Base-by-base conservation (phyloP, 2,113 vertebrate species). In the Alosa alosa region DNA sequence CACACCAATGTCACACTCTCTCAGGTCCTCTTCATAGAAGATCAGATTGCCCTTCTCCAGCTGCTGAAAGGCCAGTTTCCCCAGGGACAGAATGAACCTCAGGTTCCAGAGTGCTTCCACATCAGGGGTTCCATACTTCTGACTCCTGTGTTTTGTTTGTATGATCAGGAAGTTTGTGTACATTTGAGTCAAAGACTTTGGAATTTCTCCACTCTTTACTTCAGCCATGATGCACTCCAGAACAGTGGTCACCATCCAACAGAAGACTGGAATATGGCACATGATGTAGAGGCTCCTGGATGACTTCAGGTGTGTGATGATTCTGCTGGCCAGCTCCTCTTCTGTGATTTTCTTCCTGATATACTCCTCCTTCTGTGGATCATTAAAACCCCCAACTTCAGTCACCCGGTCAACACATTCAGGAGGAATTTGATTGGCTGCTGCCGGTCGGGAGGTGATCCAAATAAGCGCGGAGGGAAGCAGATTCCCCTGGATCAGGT, bases 401-500 rank as follows among this genome's bases (percentile, higher is more conserved):
- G 64, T 68, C 64, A 68, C 64, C n/a, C 31, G 64, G 64, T 68
- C 64, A 68, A 60, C 55, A 60, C n/a, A 68, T n/a, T 68, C 64
- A 68, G 64, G n/a, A 68, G 64, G 55, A 18, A 60, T 60, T 60
- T 60, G 55, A 60, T 60, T 60, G 55, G 55, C 55, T 60, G 55
- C 55, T 60, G 55, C 18, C 20, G 4, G 55, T 60, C 55, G 20
- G 55, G 55, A 60, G 55, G 55, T 60, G 55, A 60, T 60, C 55
- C 55, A 60, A 18, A 60, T 18, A 22, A 60, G 18, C 22, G 18
- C 55, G 20, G 55, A 22, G 55, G 55, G 55, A 60, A 60, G 55
- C 18, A 60, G 55, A 60, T 60, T 60, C 20, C 55, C 20, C 6
- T 60, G 20, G 55, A 60, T 60, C 18, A 60, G 55, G 55, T 60